Evolutionary conservation across 2,797 vertebrate genomes (phyloP).

Genomic region (Ammospiza maritima): DNA sequence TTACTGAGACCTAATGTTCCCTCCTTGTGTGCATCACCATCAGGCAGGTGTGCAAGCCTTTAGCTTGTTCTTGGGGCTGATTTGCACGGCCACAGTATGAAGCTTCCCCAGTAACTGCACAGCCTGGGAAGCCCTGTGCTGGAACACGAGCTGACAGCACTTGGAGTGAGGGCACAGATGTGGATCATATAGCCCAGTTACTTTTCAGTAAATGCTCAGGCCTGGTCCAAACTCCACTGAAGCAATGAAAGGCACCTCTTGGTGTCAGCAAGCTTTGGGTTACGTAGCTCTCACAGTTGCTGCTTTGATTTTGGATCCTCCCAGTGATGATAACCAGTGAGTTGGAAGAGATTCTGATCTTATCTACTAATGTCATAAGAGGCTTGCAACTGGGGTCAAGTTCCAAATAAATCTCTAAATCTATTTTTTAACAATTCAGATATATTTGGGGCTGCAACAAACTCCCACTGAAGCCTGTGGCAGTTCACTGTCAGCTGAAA

Average conservation of each 20-base stretch:
- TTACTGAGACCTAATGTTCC: neutral
- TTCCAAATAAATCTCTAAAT: neutral
- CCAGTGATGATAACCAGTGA: neutral
- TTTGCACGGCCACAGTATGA: neutral
- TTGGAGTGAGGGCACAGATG: neutral
- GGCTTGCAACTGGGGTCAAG: neutral
- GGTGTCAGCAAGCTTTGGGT: neutral
- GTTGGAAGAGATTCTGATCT: neutral
- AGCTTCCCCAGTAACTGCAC: neutral
- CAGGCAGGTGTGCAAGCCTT: neutral
- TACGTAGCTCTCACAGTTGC: neutral
- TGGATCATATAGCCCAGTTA: neutral
- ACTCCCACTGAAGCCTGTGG: neutral
- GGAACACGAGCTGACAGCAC: neutral
- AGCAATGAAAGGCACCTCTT: neutral
- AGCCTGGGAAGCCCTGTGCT: neutral
- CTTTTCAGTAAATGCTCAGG: neutral
- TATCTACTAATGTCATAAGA: neutral
- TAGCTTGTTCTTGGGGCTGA: fast-evolving
- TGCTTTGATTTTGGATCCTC: neutral
- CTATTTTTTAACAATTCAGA: neutral
- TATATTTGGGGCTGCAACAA: neutral
- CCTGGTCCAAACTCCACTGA: neutral
- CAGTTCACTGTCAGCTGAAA: neutral
- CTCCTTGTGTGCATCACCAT: fast-evolving